Percentiles rank a stretch among this genome's conserved stretches.
These are phyloP conservation scores for Aptenodytes forsteri DNA, from an alignment of 2,113 vertebrate genomes.

Conservation along the genomic window DNA sequence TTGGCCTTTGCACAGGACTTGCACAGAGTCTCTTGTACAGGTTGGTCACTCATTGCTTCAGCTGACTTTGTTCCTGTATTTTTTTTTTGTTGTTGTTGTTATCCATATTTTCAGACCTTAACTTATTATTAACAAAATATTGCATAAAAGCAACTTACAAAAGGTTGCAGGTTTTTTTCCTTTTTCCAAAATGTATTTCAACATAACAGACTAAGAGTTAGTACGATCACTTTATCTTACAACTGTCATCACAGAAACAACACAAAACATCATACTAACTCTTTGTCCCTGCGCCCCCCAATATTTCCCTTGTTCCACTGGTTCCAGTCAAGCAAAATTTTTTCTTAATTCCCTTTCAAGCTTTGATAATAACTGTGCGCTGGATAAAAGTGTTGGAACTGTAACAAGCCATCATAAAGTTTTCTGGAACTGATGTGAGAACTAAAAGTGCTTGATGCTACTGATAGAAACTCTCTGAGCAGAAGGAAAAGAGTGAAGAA, in stretches of 20 bases:
- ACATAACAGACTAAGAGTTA: not conserved
- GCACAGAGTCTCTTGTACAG: not conserved
- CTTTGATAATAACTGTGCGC: not conserved
- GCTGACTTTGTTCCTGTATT: not conserved
- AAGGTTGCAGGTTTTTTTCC: fast-evolving
- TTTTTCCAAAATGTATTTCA: not conserved
- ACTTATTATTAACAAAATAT: not conserved
- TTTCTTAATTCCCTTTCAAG: not conserved
- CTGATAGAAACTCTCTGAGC: not conserved
- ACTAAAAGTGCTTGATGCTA: not conserved
- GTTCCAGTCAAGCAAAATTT: not conserved
- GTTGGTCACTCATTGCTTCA: not conserved
- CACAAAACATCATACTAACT: not conserved
- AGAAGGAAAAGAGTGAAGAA: not conserved
- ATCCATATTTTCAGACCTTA: not conserved
- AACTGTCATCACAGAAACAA: not conserved
- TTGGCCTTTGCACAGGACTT: not conserved
- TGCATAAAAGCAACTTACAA: not conserved
- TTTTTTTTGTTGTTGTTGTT: not conserved
- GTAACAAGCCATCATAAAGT: not conserved
- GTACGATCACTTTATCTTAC: not conserved
- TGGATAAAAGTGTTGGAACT: not conserved
- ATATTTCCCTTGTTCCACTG: not conserved
- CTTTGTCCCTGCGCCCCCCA: not conserved
- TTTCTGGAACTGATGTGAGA: not conserved